Conservation (phyloP, 2,797 vertebrate species). For the Cossypha niveicapilla region DNA sequence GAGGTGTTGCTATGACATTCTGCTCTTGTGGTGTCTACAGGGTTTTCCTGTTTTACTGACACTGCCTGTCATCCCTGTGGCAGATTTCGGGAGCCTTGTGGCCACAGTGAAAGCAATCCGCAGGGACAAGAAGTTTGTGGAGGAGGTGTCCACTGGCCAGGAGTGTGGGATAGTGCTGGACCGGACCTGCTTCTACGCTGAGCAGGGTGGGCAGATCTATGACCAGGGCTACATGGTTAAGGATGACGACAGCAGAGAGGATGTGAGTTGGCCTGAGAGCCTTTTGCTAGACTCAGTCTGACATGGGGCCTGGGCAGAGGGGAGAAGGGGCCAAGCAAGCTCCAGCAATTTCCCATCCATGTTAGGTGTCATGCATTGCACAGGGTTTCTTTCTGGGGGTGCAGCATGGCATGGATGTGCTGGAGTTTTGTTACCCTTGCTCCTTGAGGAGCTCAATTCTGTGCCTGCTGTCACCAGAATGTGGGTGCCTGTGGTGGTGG, state of each 20-base stretch:
- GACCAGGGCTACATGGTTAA: constrained; percentile 93
- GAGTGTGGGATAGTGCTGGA: constrained; percentile 94
- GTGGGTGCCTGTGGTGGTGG: neutral
- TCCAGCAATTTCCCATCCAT: neutral
- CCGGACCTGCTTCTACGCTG: constrained; percentile 92
- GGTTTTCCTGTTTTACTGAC: neutral
- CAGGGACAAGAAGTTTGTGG: constrained; percentile 87
- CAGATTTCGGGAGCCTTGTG: constrained; percentile 78
- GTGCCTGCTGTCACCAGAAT: neutral
- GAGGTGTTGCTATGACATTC: neutral
- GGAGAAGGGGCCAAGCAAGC: neutral
- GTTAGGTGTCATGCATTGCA: neutral
- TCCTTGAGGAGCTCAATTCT: neutral
- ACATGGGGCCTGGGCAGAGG: neutral
- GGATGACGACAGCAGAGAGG: constrained; percentile 84
- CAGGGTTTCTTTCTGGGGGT: neutral
- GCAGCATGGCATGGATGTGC: neutral
- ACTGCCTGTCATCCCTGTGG: neutral
- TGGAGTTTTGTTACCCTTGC: neutral
- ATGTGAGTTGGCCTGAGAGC: constrained; percentile 77
- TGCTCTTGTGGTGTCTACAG: neutral
- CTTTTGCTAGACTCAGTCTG: neutral
- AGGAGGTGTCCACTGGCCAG: constrained; percentile 88
- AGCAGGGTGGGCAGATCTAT: constrained; percentile 96
- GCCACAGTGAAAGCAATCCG: constrained; percentile 89